Conservation (phyloP, 37 sponge, comb jelly and placozoan species). For the Spongilla lacustris region DNA sequence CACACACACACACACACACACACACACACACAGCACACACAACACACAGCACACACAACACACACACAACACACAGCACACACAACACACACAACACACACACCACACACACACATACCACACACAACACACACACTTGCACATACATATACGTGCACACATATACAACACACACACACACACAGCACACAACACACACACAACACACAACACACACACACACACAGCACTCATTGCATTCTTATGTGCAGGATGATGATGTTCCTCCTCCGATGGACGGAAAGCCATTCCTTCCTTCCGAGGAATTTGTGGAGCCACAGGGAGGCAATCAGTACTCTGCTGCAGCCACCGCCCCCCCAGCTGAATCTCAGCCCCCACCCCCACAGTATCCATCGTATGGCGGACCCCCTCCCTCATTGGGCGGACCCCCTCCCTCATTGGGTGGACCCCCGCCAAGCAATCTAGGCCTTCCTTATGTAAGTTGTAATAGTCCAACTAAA, state of each 20-base stretch:
- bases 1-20: not conserved
- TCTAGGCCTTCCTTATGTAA: slow-evolving; percentile 48
- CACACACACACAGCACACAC: not conserved
- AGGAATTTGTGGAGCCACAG: not conserved
- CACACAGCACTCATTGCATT: no score
- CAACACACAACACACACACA: slow-evolving; percentile 7
- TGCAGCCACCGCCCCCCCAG: not conserved
- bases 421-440: not conserved
- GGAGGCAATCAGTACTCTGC: not conserved
- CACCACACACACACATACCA: not conserved
- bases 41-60: slow-evolving; percentile 8
- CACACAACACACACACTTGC: not conserved
- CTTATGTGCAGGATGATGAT: slow-evolving; percentile 10
- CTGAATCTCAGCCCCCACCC: not conserved
- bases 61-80: no score
- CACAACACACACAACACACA: no score
- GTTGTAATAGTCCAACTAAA: not conserved
- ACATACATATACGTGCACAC: not conserved
- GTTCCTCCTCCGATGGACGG: not conserved
- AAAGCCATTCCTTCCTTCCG: slow-evolving; percentile 27
- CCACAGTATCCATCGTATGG: not conserved
- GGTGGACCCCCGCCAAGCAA: slow-evolving; percentile 20
- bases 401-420: slow-evolving; percentile 17
- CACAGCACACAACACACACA: slow-evolving; percentile 3
- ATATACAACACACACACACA: not conserved